Base-by-base conservation (phyloP, 1,140 invertebrate genomes). In the Drosophila lini region DNA sequence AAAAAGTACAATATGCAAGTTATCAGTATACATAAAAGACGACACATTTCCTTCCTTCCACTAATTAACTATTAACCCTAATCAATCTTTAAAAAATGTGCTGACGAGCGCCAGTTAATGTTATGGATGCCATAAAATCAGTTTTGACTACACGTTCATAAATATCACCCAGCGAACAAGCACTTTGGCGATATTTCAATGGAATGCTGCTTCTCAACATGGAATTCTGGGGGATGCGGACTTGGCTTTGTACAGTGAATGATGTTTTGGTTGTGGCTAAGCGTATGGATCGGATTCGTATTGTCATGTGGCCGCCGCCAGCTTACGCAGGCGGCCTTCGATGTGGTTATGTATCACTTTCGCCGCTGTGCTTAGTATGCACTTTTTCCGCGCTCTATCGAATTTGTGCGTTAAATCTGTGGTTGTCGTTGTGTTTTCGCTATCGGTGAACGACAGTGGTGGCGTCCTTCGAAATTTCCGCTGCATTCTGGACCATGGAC, bases 251-350 rank as follows among this genome's bases (percentile, higher is more conserved):
- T 59, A 55, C 59, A 74, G 64, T 78, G 45, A 58, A 74, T 61
- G 41, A 44, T 63, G 59, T 79, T 68, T 86, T 89, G 80, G 67
- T 77, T 61, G 50, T 44, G 69, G 58, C 50, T 67, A 64, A 62
- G 32, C 45, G 38, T 42, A 58, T 48, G 69, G 38, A 42, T 63
- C 25, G 44, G 32, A 48, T 56, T 52, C 16, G 36, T 52, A 38
- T 64, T 86, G 78, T 85, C 84, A 88, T 89, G 84, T 80, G 40
- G 45, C 19, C 36, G 53, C 25, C 32, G 58, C 50, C 7, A 53
- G 50, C 32, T 83, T 89, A 47, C 71, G 71, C 15, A 80, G 36
- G 2, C 53, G 80, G 41, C 78, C 77, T 62, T 89, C 81, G 32
- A 69, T 71, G 28, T 68, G 63, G 36, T 42, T 83, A 28, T 67